These are phyloP conservation scores for Euphydryas editha DNA, from an alignment of 2,888 invertebrate species.

Conservation along the genomic window DNA sequence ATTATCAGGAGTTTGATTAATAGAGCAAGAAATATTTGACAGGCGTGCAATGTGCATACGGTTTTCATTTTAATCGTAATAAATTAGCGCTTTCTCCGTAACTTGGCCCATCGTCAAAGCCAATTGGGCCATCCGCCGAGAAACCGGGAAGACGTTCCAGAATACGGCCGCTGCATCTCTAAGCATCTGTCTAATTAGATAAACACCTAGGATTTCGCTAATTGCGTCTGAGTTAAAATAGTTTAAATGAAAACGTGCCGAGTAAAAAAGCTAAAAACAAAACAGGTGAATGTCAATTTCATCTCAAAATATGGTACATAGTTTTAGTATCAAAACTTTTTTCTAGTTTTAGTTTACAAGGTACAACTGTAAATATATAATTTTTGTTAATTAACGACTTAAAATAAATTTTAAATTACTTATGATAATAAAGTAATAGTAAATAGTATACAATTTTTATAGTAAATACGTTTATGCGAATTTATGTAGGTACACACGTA, in stretches of 20 bases:
- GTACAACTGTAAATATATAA: too few relatives aligned
- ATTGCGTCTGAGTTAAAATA: constrained; percentile 6
- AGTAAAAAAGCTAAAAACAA: background rate
- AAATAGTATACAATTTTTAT: background rate
- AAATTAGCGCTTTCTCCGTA: constrained; percentile 69
- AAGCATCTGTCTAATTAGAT: constrained; percentile 13
- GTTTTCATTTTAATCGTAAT: constrained; percentile 42
- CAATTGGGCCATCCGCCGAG: constrained; percentile 59
- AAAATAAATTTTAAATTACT: too few relatives aligned
- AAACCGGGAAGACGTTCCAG: constrained; percentile 60
- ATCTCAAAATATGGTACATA: too few relatives aligned
- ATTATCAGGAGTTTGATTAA: constrained; percentile 44
- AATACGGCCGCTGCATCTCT: background rate
- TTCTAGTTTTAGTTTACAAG: too few relatives aligned
- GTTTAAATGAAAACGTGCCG: background rate
- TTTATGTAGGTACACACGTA: background rate
- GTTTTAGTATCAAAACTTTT: too few relatives aligned
- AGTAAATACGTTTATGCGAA: too few relatives aligned
- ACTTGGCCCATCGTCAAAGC: constrained; percentile 75
- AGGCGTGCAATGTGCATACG: constrained; percentile 53
- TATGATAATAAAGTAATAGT: too few relatives aligned
- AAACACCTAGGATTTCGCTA: constrained; percentile 2
- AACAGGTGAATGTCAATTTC: background rate
- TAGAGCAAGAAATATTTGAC: constrained; percentile 61
- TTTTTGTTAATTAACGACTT: too few relatives aligned